Base-by-base conservation (phyloP, 2,113 vertebrate species). In the Siphamia tubifer region DNA sequence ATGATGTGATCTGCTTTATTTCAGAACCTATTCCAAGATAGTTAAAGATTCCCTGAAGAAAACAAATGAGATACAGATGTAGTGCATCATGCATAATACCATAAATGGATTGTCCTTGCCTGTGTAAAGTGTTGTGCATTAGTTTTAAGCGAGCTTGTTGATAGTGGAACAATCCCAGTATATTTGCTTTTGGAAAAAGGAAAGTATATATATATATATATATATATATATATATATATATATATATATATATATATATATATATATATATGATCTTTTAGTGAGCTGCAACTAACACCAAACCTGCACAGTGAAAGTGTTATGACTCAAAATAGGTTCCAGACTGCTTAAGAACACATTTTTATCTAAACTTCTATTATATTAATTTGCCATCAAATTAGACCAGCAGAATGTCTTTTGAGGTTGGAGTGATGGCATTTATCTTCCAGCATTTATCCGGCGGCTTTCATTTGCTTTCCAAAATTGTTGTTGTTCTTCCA, bases 361-460 rank as follows among this genome's bases (percentile, higher is more conserved):
- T 40, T 32, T 19, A 54, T 53, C 58, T 74, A 38, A 62, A 36
- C 28, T 30, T 45, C 34, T 5, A 28, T 72, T 66, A 21, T 64
- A 21, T 74, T 74, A 42, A 30, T 48, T 65, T 71, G n/a, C 38
- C 31, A 55, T 79, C 47, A 80, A 88, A 70, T 65, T 70, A 77
- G 54, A 69, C 53, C 30, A 78, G 58, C 55, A 25, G 67, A 47
- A 34, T 40, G 47, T 74, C 32, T 53, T 81, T 61, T 52, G 53
- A 81, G 69, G 49, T 63, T 70, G 58, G 40, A 72, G 25, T 62
- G 39, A 68, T 65, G 60, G 42, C 57, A 78, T 52, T 61, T 32
- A 20, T 53, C 25, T 44, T 57, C 48, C 71, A 79, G 62, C 64
- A 77, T 70, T 79, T n/a, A 56, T 62, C 64, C 57, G 68, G 48